Evolutionary conservation across 1,140 invertebrate species (phyloP).

Genomic region (Drosophila carrolli): DNA sequence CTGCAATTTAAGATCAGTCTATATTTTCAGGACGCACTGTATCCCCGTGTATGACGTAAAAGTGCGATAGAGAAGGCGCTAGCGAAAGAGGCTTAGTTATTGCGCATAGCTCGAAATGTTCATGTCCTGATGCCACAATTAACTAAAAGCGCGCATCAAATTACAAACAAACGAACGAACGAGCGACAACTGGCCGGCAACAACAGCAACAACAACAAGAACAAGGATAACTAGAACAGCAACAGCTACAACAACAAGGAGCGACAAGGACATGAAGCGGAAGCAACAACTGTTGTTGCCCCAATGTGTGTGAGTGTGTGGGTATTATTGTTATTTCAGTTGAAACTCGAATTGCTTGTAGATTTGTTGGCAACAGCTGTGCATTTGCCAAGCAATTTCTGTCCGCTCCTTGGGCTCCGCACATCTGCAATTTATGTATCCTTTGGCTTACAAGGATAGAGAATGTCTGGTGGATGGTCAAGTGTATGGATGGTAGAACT

Average conservation of each 20-base stretch:
- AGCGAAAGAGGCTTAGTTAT: slow-evolving; percentile 66
- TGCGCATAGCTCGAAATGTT: slow-evolving; percentile 65
- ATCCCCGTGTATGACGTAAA: slow-evolving; percentile 12
- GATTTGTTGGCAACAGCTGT: slow-evolving; percentile 79
- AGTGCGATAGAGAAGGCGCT: slow-evolving; percentile 11
- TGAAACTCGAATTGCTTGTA: slow-evolving; percentile 70
- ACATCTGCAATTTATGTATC: slow-evolving; percentile 81
- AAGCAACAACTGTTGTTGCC: slow-evolving; percentile 70
- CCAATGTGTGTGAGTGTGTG: slow-evolving; percentile 16
- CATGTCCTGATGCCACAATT: slow-evolving; percentile 82
- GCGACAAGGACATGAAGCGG: slow-evolving; percentile 74
- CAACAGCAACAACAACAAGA: slow-evolving; percentile 28
- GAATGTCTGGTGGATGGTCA: slow-evolving; percentile 60
- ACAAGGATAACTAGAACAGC: slow-evolving; percentile 41
- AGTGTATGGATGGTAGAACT: slow-evolving; percentile 15
- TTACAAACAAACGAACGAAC: slow-evolving; percentile 70
- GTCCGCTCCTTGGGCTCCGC: slow-evolving; percentile 33
- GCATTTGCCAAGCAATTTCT: slow-evolving; percentile 66
- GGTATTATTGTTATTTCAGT: slow-evolving; percentile 78
- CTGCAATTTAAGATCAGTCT: background rate
- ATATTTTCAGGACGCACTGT: slow-evolving; percentile 11
- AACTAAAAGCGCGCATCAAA: slow-evolving; percentile 82
- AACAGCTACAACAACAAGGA: slow-evolving; percentile 32
- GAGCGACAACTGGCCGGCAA: slow-evolving; percentile 17
- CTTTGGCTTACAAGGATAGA: slow-evolving; percentile 77